These are phyloP conservation scores for Etheostoma cragini DNA, from an alignment of 2,113 vertebrate species.

Conservation along the genomic window DNA sequence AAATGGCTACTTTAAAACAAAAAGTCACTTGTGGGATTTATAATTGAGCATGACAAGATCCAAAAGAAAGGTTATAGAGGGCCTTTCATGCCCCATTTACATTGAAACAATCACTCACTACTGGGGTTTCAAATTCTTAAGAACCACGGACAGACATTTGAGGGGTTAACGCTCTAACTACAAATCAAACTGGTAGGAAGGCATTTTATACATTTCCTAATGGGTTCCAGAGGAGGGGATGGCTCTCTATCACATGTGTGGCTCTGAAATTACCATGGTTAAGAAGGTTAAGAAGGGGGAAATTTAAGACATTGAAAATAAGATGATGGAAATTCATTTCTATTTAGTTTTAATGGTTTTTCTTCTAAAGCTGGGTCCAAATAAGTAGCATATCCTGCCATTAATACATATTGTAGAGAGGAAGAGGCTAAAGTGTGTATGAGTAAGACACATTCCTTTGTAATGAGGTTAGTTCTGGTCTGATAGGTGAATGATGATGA, in stretches of 20 bases:
- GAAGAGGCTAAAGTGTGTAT: conserved; percentile 20
- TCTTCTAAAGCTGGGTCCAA: conserved; percentile 2
- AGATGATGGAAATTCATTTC: conserved; percentile 35
- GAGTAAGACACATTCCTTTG: conserved; percentile 63
- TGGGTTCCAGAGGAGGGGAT: conserved; percentile 79
- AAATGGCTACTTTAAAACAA: conserved; percentile 54
- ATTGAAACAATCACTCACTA: conserved; percentile 82
- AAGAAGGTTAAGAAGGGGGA: conserved; percentile 38
- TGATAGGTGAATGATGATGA: conserved; percentile 53
- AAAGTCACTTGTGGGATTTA: conserved; percentile 60
- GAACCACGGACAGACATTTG: conserved; percentile 70
- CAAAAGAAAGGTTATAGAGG: conserved; percentile 69
- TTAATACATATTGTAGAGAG: conserved; percentile 17
- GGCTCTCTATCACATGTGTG: conserved; percentile 53
- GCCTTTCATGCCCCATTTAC: conserved; percentile 81
- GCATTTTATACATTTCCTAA: conserved; percentile 80
- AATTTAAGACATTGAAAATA: conserved; percentile 14
- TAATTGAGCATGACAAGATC: conserved; percentile 74
- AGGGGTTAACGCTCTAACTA: conserved; percentile 80
- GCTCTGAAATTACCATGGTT: conserved; percentile 56
- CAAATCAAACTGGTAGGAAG: conserved; percentile 82
- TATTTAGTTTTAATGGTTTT: conserved; percentile 21
- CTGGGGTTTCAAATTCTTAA: conserved; percentile 75
- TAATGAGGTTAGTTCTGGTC: conserved; percentile 75
- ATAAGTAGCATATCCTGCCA: conserved; percentile 26